A percentile compares a stretch with the other conserved stretches of the same genome.
phyloP scores from a whole-genome alignment of 2,113 vertebrate species.

The Podilymbus podiceps region DNA sequence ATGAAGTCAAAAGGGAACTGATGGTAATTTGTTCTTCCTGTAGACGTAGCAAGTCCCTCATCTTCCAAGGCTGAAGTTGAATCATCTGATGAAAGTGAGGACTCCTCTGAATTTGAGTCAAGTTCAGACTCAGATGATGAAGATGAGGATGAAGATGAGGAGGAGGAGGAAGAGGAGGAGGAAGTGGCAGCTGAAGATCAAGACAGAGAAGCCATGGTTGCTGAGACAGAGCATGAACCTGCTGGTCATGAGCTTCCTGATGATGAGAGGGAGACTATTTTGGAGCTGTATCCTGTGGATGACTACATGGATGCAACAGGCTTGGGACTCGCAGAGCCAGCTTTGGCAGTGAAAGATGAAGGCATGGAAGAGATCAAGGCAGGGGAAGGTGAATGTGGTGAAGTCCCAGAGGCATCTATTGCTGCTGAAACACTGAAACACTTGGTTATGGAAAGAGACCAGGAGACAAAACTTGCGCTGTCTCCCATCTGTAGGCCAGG shows the following conservation, averaged over 20 bases:
- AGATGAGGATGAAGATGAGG: slow-evolving; percentile 72
- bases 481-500: slow-evolving; percentile 22
- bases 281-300: slow-evolving; percentile 49
- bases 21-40: neutral
- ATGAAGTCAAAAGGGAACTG: neutral
- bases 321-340: slow-evolving; percentile 26
- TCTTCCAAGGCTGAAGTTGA: slow-evolving; percentile 82
- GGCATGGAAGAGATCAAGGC: slow-evolving; percentile 29
- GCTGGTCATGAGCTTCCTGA: neutral
- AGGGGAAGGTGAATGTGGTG: slow-evolving; percentile 40
- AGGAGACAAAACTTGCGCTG: neutral
- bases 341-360: slow-evolving; percentile 25
- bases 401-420: slow-evolving; percentile 8
- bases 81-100: slow-evolving; percentile 82
- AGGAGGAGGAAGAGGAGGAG: slow-evolving; percentile 61
- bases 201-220: slow-evolving; percentile 23
- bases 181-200: slow-evolving; percentile 49
- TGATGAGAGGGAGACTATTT: slow-evolving; percentile 60
- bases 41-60: slow-evolving; percentile 75
- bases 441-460: slow-evolving; percentile 59
- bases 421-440: slow-evolving; percentile 63
- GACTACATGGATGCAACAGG: slow-evolving; percentile 55
- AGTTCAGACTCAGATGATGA: slow-evolving; percentile 84
- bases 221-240: slow-evolving; percentile 25
- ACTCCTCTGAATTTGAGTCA: slow-evolving; percentile 88